Conservation (phyloP, 2,113 vertebrate genomes). For the Acrocephalus arundinaceus region DNA sequence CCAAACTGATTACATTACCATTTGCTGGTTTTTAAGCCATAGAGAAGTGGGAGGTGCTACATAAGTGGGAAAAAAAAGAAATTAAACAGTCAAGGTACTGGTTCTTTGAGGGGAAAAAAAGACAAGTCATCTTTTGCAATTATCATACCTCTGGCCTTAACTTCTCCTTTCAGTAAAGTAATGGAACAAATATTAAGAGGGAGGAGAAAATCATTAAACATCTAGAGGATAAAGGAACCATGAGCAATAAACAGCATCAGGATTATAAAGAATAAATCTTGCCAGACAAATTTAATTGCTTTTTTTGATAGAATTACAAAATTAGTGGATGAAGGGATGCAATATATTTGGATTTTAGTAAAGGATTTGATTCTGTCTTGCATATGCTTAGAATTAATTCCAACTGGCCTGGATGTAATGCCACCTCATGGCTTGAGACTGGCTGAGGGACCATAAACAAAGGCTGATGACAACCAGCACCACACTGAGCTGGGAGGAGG, state of each 20-base stretch:
- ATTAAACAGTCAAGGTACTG: background rate
- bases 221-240: conserved; percentile 59
- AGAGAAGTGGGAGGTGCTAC: background rate
- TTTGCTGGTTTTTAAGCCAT: background rate
- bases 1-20: background rate
- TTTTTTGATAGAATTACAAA: conserved; percentile 66
- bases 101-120: background rate
- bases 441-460: conserved; percentile 53
- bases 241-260: conserved; percentile 61
- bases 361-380: conserved; percentile 31
- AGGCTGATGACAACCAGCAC: conserved; percentile 51
- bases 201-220: conserved; percentile 66
- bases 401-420: conserved; percentile 21
- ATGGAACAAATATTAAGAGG: conserved; percentile 68
- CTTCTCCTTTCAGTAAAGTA: conserved; percentile 58
- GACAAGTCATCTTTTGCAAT: conserved; percentile 41
- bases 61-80: background rate
- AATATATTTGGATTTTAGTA: conserved; percentile 57
- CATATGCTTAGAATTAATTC: conserved; percentile 58
- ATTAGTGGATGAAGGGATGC: conserved; percentile 51
- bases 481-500: conserved; percentile 9
- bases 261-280: conserved; percentile 65
- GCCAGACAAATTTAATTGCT: conserved; percentile 61
- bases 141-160: conserved; percentile 48
- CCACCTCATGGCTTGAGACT: conserved; percentile 22